Conservation (phyloP, 2,888 invertebrate genomes). For the Dusona sp. region DNA sequence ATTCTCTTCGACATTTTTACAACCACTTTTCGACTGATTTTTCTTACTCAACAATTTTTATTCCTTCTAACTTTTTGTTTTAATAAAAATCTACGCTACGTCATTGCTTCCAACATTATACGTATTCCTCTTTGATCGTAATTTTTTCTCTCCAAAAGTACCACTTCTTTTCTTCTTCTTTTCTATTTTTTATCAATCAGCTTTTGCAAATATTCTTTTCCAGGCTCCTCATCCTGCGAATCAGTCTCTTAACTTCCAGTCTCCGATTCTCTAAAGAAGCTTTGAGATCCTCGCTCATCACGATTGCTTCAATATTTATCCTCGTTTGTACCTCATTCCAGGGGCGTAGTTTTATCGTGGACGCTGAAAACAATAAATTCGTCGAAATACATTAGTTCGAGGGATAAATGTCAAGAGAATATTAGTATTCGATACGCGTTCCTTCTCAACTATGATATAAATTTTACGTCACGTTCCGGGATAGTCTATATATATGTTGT, state of each 20-base stretch:
- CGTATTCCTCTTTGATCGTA: background rate
- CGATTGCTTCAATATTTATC: constrained; percentile 28
- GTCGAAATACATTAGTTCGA: constrained; percentile 25
- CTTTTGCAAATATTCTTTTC: constrained; percentile 26
- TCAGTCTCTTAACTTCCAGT: constrained; percentile 3
- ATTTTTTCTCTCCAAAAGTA: background rate
- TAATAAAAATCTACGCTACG: constrained; percentile 31
- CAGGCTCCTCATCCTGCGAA: constrained; percentile 16
- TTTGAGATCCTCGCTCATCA: constrained; percentile 66
- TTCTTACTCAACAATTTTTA: constrained; percentile 33
- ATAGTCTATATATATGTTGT: background rate
- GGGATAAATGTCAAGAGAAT: constrained; percentile 1
- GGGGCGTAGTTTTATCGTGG: background rate
- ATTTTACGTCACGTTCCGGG: constrained; percentile 33
- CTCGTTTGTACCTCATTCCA: background rate
- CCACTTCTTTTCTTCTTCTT: background rate
- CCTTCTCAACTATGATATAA: constrained; percentile 18
- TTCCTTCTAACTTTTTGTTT: background rate
- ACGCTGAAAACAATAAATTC: constrained; percentile 51
- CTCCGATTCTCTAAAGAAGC: constrained; percentile 28
- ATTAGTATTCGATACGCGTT: constrained; percentile 47
- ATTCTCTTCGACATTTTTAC: constrained; percentile 50
- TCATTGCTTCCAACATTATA: constrained; percentile 47
- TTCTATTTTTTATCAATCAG: constrained; percentile 42
- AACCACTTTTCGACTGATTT: constrained; percentile 3